phyloP scores from a whole-genome alignment of 2,113 vertebrate genomes.

The Bos taurus region DNA sequence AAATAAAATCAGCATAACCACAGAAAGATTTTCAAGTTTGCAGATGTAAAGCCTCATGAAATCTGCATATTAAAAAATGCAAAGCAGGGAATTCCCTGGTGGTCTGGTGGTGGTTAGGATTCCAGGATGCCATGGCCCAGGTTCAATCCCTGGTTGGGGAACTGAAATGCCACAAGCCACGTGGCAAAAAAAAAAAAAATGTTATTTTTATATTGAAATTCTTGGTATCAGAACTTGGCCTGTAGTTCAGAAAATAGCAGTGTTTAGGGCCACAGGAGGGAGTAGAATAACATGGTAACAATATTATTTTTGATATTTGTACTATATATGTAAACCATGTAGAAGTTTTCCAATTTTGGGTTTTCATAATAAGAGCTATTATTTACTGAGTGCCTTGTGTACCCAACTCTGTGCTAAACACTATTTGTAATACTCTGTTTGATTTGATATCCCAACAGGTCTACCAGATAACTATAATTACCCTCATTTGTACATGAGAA shows the following conservation, averaged over 20 bases:
- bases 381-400: neutral
- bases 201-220: neutral
- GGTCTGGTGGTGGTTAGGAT: neutral
- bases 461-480: neutral
- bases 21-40: neutral
- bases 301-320: neutral
- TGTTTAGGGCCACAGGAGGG: neutral
- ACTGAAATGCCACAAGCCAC: neutral
- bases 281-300: neutral
- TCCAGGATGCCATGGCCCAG: neutral
- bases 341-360: neutral
- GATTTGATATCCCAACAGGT: neutral
- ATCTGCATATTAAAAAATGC: neutral
- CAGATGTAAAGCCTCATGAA: neutral
- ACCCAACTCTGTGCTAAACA: neutral
- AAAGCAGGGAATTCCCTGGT: neutral
- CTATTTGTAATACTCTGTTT: neutral
- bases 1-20: neutral
- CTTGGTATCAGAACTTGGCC: neutral
- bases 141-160: neutral
- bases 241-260: neutral
- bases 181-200: neutral
- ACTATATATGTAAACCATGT: neutral
- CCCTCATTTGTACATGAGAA: neutral
- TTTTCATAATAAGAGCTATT: neutral